Evolutionary conservation across 2,113 vertebrate species (phyloP).

Genomic region (Bucco capensis): DNA sequence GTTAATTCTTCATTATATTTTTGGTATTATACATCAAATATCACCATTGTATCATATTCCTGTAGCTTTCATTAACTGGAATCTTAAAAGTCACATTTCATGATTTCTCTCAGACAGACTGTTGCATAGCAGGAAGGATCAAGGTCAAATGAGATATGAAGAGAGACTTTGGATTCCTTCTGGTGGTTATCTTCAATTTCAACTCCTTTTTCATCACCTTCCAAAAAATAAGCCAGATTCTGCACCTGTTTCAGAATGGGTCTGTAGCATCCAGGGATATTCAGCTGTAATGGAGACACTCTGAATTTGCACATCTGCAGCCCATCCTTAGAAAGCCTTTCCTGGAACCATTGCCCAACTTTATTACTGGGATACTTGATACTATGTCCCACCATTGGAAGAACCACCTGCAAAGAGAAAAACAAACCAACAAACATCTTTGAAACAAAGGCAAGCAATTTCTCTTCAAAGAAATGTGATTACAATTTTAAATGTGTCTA

Average conservation of each 20-base stretch:
- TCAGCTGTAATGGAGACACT: constrained; percentile 84
- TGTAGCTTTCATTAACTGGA: background rate
- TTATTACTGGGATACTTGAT: constrained; percentile 85
- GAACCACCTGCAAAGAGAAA: constrained; percentile 79
- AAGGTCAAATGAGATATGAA: constrained; percentile 85
- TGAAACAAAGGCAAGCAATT: background rate
- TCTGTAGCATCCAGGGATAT: constrained; percentile 91
- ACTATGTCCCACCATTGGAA: constrained; percentile 90
- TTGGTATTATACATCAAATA: background rate
- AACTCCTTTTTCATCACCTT: background rate
- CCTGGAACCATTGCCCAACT: constrained; percentile 82
- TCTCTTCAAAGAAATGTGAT: background rate
- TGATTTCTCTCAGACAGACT: constrained; percentile 89
- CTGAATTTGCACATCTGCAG: constrained; percentile 81
- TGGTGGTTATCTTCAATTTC: background rate
- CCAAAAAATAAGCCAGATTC: constrained; percentile 77
- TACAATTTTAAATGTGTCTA: background rate
- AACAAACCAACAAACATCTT: background rate
- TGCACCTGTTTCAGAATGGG: constrained; percentile 81
- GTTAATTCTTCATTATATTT: background rate
- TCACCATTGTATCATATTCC: background rate
- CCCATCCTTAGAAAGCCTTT: constrained; percentile 75
- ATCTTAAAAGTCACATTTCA: constrained; percentile 83
- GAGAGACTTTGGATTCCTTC: constrained; percentile 15
- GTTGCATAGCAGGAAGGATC: constrained; percentile 93